A percentile compares a stretch with the other conserved stretches of the same genome.
These are phyloP conservation scores for Erynnis tages DNA, from an alignment of 2,888 invertebrate genomes.

Conservation along the genomic window DNA sequence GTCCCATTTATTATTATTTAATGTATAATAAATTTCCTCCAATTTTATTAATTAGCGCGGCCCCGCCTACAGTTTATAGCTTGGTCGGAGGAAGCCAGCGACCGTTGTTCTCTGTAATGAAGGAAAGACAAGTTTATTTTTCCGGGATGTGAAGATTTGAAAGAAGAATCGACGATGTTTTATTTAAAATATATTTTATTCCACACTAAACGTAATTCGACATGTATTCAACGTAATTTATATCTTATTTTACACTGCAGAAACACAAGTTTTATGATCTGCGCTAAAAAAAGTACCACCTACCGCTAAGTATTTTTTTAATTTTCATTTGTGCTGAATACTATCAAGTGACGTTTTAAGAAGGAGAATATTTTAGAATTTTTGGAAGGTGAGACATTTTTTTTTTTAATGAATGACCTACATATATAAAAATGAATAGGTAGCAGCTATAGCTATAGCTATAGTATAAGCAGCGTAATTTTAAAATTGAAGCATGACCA, in stretches of 20 bases:
- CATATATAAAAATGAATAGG: too few relatives aligned
- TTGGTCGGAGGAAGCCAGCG: slow-evolving; percentile 29
- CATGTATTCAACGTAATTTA: slow-evolving; percentile 24
- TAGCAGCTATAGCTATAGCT: too few relatives aligned
- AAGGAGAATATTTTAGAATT: too few relatives aligned
- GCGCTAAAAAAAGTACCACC: slow-evolving; percentile 19
- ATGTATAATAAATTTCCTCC: slow-evolving; percentile 25
- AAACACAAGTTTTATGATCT: slow-evolving; percentile 13
- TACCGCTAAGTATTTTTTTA: slow-evolving; percentile 10
- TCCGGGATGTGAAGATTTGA: slow-evolving; percentile 38
- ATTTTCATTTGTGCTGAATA: slow-evolving; percentile 25
- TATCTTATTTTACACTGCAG: slow-evolving; percentile 23
- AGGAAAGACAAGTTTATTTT: slow-evolving; percentile 52
- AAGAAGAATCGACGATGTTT: slow-evolving; percentile 33
- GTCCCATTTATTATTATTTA: slow-evolving; percentile 24
- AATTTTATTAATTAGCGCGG: slow-evolving; percentile 34
- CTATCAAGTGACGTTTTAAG: slow-evolving; percentile 19
- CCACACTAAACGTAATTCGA: slow-evolving; percentile 19
- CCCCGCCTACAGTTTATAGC: slow-evolving; percentile 33
- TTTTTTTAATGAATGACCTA: too few relatives aligned
- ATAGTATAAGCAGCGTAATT: too few relatives aligned
- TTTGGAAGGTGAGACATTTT: too few relatives aligned
- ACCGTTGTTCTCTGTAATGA: slow-evolving; percentile 44
- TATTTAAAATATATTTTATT: slow-evolving; percentile 21
- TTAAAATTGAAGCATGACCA: too few relatives aligned